These are phyloP conservation scores for Dunckerocampus dactyliophorus DNA, from an alignment of 2,113 vertebrate genomes.

Conservation along the genomic window DNA sequence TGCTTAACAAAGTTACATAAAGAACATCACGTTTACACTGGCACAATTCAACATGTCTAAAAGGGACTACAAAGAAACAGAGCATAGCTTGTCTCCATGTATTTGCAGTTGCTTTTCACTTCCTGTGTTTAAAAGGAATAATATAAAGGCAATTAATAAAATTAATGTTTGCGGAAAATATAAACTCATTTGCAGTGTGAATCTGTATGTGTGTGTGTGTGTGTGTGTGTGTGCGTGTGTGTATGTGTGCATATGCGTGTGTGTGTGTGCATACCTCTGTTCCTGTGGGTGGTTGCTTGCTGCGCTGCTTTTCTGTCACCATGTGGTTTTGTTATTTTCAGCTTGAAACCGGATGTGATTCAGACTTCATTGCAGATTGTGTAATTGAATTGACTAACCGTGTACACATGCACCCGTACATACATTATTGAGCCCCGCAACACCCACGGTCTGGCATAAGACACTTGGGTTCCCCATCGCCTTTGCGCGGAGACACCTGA, in stretches of 20 bases:
- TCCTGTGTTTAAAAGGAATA: not conserved
- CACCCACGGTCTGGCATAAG: slow-evolving; percentile 59
- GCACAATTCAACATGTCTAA: too few relatives aligned
- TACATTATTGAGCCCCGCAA: slow-evolving; percentile 3
- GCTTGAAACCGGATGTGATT: slow-evolving; percentile 69
- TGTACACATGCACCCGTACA: slow-evolving; percentile 17
- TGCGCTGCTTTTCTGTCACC: slow-evolving; percentile 66
- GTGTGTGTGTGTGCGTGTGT: slow-evolving; percentile 1
- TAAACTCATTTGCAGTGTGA: slow-evolving; percentile 28
- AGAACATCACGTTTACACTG: too few relatives aligned
- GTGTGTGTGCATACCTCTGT: slow-evolving; percentile 21
- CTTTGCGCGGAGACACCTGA: slow-evolving; percentile 36
- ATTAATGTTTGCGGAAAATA: slow-evolving; percentile 23
- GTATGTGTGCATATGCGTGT: slow-evolving; percentile 1
- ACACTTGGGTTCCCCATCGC: slow-evolving; percentile 49
- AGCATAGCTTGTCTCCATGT: too few relatives aligned
- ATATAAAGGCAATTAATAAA: slow-evolving; percentile 1
- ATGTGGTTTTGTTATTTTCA: slow-evolving; percentile 70
- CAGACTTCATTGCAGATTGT: slow-evolving; percentile 65
- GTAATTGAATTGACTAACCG: slow-evolving; percentile 62
- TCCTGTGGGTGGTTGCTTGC: slow-evolving; percentile 55
- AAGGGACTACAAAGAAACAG: too few relatives aligned
- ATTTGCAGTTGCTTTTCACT: too few relatives aligned
- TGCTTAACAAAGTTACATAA: too few relatives aligned
- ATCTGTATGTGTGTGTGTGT: not conserved